Percentiles rank a stretch among this genome's conserved stretches.
Conservation (phyloP, 2,888 invertebrate species). For the Bembecia ichneumoniformis region DNA sequence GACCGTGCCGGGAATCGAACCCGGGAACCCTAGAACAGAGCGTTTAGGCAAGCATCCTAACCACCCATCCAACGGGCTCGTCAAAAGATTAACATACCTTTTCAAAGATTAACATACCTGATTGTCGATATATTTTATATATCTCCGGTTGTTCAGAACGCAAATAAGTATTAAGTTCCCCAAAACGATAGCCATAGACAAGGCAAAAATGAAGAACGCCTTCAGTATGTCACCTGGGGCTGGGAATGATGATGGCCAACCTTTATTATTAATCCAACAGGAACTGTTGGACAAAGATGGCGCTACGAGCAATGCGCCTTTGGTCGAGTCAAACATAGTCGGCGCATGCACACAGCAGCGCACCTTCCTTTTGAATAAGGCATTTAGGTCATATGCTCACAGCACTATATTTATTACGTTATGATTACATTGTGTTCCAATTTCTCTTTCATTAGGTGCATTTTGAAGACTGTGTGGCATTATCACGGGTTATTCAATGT, state of each 20-base stretch:
- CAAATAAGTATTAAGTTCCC: slow-evolving; percentile 86
- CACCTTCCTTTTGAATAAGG: slow-evolving; percentile 55
- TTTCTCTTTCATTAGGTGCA: slow-evolving; percentile 12
- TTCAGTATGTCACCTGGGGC: slow-evolving; percentile 82
- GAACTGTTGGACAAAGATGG: slow-evolving; percentile 87
- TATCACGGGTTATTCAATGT: not conserved
- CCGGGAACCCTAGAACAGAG: no score
- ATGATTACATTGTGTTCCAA: slow-evolving; percentile 17
- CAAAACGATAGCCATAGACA: slow-evolving; percentile 84
- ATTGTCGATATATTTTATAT: slow-evolving; percentile 88
- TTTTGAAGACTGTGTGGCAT: no score
- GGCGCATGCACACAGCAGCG: slow-evolving; percentile 61
- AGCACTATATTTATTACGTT: slow-evolving; percentile 56
- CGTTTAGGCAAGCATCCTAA: no score
- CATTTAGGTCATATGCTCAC: slow-evolving; percentile 62
- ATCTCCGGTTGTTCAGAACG: slow-evolving; percentile 86
- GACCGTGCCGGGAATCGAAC: no score
- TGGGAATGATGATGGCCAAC: slow-evolving; percentile 76
- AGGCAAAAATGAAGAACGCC: slow-evolving; percentile 81
- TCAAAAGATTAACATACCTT: no score
- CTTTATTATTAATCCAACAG: slow-evolving; percentile 79
- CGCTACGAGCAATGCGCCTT: slow-evolving; percentile 81
- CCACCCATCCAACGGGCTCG: no score
- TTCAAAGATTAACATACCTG: slow-evolving; percentile 73
- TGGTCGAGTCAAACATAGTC: slow-evolving; percentile 76